Evolutionary conservation across 2,797 vertebrate species (phyloP).

Genomic region (Kryptolebias ocellatus): DNA sequence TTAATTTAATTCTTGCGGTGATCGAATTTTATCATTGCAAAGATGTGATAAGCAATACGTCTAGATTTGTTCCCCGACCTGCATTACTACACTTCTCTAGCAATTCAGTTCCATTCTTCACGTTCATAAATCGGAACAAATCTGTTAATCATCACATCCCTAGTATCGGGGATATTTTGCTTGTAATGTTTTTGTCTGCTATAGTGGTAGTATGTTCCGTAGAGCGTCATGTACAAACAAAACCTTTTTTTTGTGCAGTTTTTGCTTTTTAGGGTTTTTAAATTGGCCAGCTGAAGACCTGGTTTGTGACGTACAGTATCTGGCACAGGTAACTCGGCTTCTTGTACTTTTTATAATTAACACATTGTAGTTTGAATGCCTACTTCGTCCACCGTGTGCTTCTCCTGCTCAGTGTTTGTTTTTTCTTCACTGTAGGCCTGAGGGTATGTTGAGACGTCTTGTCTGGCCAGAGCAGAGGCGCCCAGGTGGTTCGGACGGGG

Average conservation of each 20-base stretch:
- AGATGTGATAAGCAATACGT: too few species aligned
- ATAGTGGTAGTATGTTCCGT: constrained; percentile 15
- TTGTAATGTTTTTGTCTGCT: constrained; percentile 2
- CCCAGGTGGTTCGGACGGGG: constrained; percentile 81
- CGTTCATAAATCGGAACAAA: too few species aligned
- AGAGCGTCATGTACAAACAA: background rate
- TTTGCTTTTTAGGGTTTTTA: constrained; percentile 37
- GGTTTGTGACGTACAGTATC: constrained; percentile 38
- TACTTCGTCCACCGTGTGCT: background rate
- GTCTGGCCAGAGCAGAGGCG: constrained; percentile 83
- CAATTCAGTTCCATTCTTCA: too few species aligned
- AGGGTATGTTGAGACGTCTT: constrained; percentile 91
- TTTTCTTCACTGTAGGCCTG: constrained; percentile 62
- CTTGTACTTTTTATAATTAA: constrained; percentile 3
- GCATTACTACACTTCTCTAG: too few species aligned
- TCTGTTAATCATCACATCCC: too few species aligned
- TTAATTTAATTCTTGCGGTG: too few species aligned
- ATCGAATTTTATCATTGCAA: too few species aligned
- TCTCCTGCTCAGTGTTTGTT: constrained; percentile 12
- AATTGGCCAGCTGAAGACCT: constrained; percentile 33
- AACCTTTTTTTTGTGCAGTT: constrained; percentile 11
- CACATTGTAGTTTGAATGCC: background rate
- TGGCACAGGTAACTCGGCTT: constrained; percentile 48
- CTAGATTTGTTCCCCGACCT: too few species aligned
- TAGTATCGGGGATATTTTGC: too few species aligned